Base-by-base conservation (phyloP, 37 sponge, comb jelly and placozoan species). In the Cliona cf. orientalis region DNA sequence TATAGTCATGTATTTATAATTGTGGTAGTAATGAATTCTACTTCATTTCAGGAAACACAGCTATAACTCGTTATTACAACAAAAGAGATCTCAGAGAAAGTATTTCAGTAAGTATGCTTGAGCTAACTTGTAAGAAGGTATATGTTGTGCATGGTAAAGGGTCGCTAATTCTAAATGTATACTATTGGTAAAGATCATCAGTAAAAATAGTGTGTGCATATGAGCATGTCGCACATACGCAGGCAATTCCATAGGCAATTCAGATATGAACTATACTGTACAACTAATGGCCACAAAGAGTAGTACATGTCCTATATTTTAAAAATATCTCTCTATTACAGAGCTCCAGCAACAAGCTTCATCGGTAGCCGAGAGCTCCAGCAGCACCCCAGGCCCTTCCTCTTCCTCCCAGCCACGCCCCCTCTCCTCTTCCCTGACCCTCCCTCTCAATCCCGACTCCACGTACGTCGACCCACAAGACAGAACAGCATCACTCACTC, bases 11-110 rank as follows among this genome's bases (percentile, higher is more conserved):
- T n/a, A n/a, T n/a, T n/a, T n/a, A n/a, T n/a, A n/a, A n/a, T n/a
- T n/a, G n/a, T n/a, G n/a, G n/a, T n/a, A n/a, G n/a, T n/a, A n/a
- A n/a, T n/a, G n/a, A n/a, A n/a, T n/a, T n/a, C n/a, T n/a, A n/a
- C n/a, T n/a, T 31, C 39, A 3, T 11, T 72, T 33, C 62, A 75
- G 76, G 76, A 75, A 75, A 53, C 76, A 75, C 62, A 59, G 62
- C 38, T 75, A 75, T 19, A 75, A 59, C 76, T 75, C 62, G 37
- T 35, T 75, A 75, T 12, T 60, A 59, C 42, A 38, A n/a, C 76
- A 59, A 56, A 72, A 31, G 62, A 58, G 56, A 22, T 33, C 35
- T 14, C 34, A 75, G 58, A 55, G 76, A 35, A 58, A 75, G 33
- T 75, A 75, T 33, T 75, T 11, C 62, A 75, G 76, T 75, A 29